These are phyloP conservation scores for Parazoanthus darwini DNA, from an alignment of 92 coral and sea anemone genomes.

Conservation along the genomic window DNA sequence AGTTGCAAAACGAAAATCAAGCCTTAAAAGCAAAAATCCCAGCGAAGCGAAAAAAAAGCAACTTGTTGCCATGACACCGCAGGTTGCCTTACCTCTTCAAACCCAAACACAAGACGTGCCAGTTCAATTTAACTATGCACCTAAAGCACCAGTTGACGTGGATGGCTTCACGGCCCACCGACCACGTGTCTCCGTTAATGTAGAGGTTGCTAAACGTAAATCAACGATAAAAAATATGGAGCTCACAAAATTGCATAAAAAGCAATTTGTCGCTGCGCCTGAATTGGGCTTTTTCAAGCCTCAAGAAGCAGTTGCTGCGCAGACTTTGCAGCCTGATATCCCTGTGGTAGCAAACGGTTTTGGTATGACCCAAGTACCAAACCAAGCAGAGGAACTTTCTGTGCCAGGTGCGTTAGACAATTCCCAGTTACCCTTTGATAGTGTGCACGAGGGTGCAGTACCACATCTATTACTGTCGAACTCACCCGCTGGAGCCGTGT, in stretches of 20 bases:
- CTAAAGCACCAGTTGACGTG: not conserved
- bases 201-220: conserved; percentile 61
- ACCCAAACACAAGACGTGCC: not conserved
- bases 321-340: conserved; percentile 25
- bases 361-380: not conserved
- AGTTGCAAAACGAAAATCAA: conserved; percentile 35
- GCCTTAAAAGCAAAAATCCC: not conserved
- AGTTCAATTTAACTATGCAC: not conserved
- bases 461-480: not conserved
- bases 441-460: not conserved
- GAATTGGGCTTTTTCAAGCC: not conserved
- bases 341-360: conserved; percentile 1
- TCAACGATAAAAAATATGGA: conserved; percentile 5
- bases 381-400: not conserved
- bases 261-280: conserved; percentile 31
- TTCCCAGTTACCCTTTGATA: not conserved
- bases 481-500: not conserved
- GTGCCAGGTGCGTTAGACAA: not conserved
- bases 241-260: conserved; percentile 25
- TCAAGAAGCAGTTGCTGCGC: conserved; percentile 26
- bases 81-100: not conserved
- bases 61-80: conserved; percentile 18
- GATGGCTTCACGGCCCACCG: conserved; percentile 4
- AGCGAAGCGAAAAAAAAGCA: not conserved
- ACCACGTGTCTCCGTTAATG: conserved; percentile 70